Evolutionary conservation across 2,113 vertebrate species (phyloP).

Genomic region (Macrotis lagotis): DNA sequence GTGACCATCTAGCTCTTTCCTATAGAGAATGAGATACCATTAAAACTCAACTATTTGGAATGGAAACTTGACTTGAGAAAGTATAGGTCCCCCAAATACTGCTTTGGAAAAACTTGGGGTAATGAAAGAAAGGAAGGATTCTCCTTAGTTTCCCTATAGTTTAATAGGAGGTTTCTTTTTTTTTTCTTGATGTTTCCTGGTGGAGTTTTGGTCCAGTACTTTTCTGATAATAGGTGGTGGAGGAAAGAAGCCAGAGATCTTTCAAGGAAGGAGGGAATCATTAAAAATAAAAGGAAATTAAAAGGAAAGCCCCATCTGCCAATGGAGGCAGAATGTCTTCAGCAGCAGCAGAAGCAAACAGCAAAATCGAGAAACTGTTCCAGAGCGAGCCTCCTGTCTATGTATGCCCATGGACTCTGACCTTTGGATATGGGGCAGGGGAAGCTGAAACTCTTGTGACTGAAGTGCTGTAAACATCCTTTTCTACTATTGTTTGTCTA

Average conservation of each 20-base stretch:
- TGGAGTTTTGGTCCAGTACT: neutral
- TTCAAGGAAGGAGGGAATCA: neutral
- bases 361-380: slow-evolving; percentile 37
- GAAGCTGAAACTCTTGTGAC: slow-evolving; percentile 58
- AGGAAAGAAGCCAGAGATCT: neutral
- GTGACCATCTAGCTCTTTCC: neutral
- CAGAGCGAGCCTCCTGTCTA: slow-evolving; percentile 53
- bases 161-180: slow-evolving; percentile 6
- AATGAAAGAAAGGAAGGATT: neutral
- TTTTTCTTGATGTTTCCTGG: neutral
- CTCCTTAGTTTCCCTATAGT: neutral
- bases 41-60: neutral
- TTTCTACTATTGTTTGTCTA: slow-evolving; percentile 64
- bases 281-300: neutral
- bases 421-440: slow-evolving; percentile 68
- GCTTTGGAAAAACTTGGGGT: neutral
- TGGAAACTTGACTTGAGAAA: neutral
- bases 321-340: neutral
- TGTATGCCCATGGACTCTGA: slow-evolving; percentile 63
- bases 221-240: neutral
- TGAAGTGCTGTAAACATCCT: slow-evolving; percentile 74
- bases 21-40: slow-evolving; percentile 5
- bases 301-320: neutral
- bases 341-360: slow-evolving; percentile 36
- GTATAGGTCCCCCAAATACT: neutral